Base-by-base conservation (phyloP, 2,888 invertebrate species). In the Tetragnatha montana region DNA sequence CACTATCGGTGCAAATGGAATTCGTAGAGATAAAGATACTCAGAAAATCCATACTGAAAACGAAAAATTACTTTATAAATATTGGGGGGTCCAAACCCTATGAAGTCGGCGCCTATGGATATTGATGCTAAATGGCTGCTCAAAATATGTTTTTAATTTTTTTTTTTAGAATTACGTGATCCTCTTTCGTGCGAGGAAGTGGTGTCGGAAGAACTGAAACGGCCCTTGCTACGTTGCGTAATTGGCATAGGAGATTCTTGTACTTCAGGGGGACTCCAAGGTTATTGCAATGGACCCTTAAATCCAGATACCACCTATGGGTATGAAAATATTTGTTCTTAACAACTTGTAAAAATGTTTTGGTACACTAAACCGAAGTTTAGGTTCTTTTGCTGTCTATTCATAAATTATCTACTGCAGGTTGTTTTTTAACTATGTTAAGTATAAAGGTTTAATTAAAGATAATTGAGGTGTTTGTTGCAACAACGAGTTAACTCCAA, bases 201-300 rank as follows among this genome's bases (percentile, higher is more conserved):
- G 6, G 35, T 49, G 8, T 47, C 73, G 14, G 68, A 70, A 71
- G 78, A 35, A 35, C 12, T 35, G 3, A 22, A 78, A 10, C 22
- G 35, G 14, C n/a, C 35, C 19, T n/a, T 78, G 8, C 69, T 82
- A 70, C 22, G 60, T 8, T 90, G 90, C 22, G 35, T 22, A 21
- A 10, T 90, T 6, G 90, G 90, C 3, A 10, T 70, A 1, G 74
- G 84, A 6, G 71, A n/a, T 12, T 10, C 80, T 2, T 90, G 90
- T 49, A 12, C 81, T 0, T 22, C 60, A 0, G 35, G 51, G 6
- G 60, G 4, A 60, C 12, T 60, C 14, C 74, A 84, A 12, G 49
- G 51, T 22, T 90, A 87, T 47, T 90, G 90, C 70, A 90, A 90
- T 35, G 90, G 87, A 0, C 87, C 84, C 1, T 73, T 90, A 10